Evolutionary conservation across 2,113 vertebrate species (phyloP).

Genomic region (Charadrius vociferus): DNA sequence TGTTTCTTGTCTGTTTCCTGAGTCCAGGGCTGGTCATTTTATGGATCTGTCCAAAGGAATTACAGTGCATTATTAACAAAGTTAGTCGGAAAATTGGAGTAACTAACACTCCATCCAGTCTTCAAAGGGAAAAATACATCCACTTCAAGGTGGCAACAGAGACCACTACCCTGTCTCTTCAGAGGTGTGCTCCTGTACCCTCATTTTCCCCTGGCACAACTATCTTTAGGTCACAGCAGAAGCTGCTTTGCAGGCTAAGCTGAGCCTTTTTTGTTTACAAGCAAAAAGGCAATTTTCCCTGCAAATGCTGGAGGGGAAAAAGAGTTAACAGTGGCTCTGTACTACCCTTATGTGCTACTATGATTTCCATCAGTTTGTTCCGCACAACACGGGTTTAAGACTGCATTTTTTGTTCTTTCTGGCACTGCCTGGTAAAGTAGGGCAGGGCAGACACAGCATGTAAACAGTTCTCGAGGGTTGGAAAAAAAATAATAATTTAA

Average conservation of each 20-base stretch:
- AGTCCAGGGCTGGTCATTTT: conserved; percentile 35
- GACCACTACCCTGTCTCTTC: neutral
- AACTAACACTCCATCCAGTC: conserved; percentile 28
- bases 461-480: conserved; percentile 40
- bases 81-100: neutral
- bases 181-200: neutral
- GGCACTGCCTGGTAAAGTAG: neutral
- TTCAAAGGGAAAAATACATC: neutral
- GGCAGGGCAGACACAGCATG: neutral
- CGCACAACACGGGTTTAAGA: neutral
- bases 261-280: neutral
- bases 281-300: neutral
- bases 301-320: neutral
- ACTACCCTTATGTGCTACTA: neutral
- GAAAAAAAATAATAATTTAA: conserved; percentile 64
- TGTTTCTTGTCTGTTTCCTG: neutral
- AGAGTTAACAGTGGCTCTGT: neutral
- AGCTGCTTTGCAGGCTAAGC: neutral
- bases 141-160: conserved; percentile 21
- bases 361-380: neutral
- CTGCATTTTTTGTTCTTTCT: neutral
- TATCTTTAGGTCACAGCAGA: neutral
- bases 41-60: conserved; percentile 27
- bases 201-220: neutral
- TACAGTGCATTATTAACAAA: neutral